Conservation (phyloP, 2,888 invertebrate genomes). For the Drosophila leonis region DNA sequence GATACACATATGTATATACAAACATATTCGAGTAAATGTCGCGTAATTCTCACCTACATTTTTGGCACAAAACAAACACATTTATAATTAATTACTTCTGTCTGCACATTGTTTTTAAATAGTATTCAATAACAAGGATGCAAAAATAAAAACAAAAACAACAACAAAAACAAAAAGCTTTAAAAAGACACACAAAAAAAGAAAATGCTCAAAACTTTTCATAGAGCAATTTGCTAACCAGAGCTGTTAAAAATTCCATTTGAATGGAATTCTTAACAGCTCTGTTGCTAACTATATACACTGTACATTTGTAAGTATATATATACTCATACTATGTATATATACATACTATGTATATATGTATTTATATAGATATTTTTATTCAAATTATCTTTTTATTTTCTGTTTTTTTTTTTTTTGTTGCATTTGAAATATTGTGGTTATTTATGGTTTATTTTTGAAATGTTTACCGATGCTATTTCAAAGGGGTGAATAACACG, state of each 20-base stretch:
- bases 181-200: slow-evolving; percentile 5
- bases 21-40: slow-evolving; percentile 9
- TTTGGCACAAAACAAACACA: slow-evolving; percentile 31
- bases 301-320: no score
- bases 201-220: slow-evolving; percentile 19
- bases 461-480: slow-evolving; percentile 9
- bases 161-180: slow-evolving; percentile 20
- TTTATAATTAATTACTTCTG: slow-evolving; percentile 64
- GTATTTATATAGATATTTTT: slow-evolving; percentile 5
- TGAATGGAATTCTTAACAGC: no score
- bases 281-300: no score
- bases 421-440: slow-evolving; percentile 32
- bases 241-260: no score
- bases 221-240: background rate
- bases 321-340: no score
- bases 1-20: background rate
- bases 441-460: slow-evolving; percentile 58
- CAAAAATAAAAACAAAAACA: slow-evolving; percentile 26
- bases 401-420: slow-evolving; percentile 1
- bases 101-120: slow-evolving; percentile 54
- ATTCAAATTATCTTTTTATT: slow-evolving; percentile 1
- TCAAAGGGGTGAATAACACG: slow-evolving; percentile 48
- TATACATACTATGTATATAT: slow-evolving; percentile 4
- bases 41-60: slow-evolving; percentile 40
- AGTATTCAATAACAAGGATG: slow-evolving; percentile 70